These are phyloP conservation scores for Kryptolebias marmoratus DNA, from an alignment of 2,113 vertebrate genomes.

Conservation along the genomic window DNA sequence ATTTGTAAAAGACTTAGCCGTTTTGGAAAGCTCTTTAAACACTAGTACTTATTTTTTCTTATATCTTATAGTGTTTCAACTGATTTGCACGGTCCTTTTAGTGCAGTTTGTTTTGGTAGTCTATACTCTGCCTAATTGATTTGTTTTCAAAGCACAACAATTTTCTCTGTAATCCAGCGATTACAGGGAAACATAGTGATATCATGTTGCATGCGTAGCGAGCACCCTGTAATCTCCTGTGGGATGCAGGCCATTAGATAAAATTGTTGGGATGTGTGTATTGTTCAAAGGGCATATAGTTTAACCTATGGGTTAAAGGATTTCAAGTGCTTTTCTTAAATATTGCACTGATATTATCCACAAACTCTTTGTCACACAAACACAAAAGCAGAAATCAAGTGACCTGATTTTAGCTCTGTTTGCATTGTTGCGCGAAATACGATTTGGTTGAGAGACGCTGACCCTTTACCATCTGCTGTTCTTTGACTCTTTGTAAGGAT, in stretches of 20 bases:
- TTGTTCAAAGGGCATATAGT: conserved; percentile 45
- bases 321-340: conserved; percentile 18
- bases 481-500: conserved; percentile 53
- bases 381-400: conserved; percentile 35
- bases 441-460: conserved; percentile 32
- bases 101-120: conserved; percentile 26
- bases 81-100: background rate
- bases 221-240: conserved; percentile 48
- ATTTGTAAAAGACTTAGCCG: too few relatives aligned
- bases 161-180: conserved; percentile 58
- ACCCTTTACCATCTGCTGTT: conserved; percentile 46
- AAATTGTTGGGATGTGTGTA: conserved; percentile 33
- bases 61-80: background rate
- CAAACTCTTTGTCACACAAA: background rate
- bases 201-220: conserved; percentile 47
- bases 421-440: background rate
- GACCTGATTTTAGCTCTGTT: conserved; percentile 37
- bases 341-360: conserved; percentile 10
- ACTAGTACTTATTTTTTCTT: background rate
- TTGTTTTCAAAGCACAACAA: conserved; percentile 62
- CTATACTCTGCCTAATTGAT: conserved; percentile 55
- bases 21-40: background rate
- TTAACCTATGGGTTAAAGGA: conserved; percentile 33
- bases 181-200: conserved; percentile 31
- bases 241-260: conserved; percentile 42